Conservation (phyloP, 2,113 vertebrate genomes). For the Atlantisia rogersi region DNA sequence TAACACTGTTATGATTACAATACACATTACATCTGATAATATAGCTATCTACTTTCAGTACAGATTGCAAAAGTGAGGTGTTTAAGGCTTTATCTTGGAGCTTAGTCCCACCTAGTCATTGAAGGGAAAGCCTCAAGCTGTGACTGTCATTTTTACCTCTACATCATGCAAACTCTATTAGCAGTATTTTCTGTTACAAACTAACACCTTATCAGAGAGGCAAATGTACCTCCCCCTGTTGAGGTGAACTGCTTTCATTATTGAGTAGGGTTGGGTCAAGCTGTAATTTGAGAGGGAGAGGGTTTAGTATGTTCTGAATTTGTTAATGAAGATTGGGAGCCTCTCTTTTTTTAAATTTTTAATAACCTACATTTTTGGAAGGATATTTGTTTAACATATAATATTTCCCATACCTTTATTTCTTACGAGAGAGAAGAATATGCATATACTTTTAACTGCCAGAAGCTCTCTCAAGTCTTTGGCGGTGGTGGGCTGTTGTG, state of each 20-base stretch:
- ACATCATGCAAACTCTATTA: background rate
- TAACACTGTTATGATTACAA: background rate
- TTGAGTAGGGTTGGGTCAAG: background rate
- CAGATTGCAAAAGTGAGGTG: constrained; percentile 9
- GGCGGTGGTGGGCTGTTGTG: background rate
- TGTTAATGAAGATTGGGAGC: background rate
- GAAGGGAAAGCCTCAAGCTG: constrained; percentile 52
- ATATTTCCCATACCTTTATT: background rate
- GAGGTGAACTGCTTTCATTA: background rate
- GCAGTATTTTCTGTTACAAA: constrained; percentile 2
- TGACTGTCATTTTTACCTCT: constrained; percentile 8
- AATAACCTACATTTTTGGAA: background rate
- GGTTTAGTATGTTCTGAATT: background rate
- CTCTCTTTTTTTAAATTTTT: rapidly evolving
- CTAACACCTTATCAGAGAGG: background rate
- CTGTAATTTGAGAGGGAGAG: background rate
- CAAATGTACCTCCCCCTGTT: background rate
- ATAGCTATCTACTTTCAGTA: background rate
- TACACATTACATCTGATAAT: background rate
- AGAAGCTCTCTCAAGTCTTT: background rate
- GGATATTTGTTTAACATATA: background rate
- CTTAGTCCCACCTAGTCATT: constrained; percentile 63
- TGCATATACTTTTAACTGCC: background rate
- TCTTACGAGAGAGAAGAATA: background rate
- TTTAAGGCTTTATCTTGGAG: constrained; percentile 72